Base-by-base conservation (phyloP, 2,113 vertebrate species). In the Hippocampus mohnikei region DNA sequence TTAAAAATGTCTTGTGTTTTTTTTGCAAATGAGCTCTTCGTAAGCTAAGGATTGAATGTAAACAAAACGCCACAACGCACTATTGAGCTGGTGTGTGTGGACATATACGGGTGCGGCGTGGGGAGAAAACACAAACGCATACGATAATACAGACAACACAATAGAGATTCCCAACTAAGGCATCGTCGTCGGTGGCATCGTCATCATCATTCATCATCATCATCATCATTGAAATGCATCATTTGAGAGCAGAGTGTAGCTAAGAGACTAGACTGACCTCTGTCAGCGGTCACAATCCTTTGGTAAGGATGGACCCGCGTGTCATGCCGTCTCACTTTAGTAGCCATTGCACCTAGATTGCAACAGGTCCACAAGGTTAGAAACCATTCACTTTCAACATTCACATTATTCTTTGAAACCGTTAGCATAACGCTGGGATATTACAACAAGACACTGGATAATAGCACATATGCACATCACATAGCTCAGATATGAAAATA, bases 271-370 rank as follows among this genome's bases (percentile, higher is more conserved):
- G 92, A 94, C 93, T 94, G 90, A 94, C 93, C 93, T 94, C 93
- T 92, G 92, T 94, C 93, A 91, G 93, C 80, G 91, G 93, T 93
- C 93, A 94, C 93, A 92, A 94, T 93, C 93, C 93, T 94, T 93
- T 94, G 93, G 93, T 94, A 94, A 94, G 93, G 93, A 93, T 93
- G 93, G 91, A 94, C 93, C 88, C 93, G 92, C 78, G 92, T 89
- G 90, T 94, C 93, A 92, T 94, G 93, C 85, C 93, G 90, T 91
- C 93, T 92, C 91, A 94, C 92, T 93, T 94, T 94, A 93, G 92
- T 89, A 91, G 93, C 93, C 93, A 94, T 93, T 91, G 93, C 93
- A 93, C 93, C 93, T 94, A 90, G 90, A 92, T 93, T 79, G 89
- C 83, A 92, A 94, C 90, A 93, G 90, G 92, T 93, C 90, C 92